A percentile compares a stretch with the other conserved stretches of the same genome.
Evolutionary conservation across 1,140 invertebrate genomes (phyloP).

Genomic region (Acromyrmex charruanus): DNA sequence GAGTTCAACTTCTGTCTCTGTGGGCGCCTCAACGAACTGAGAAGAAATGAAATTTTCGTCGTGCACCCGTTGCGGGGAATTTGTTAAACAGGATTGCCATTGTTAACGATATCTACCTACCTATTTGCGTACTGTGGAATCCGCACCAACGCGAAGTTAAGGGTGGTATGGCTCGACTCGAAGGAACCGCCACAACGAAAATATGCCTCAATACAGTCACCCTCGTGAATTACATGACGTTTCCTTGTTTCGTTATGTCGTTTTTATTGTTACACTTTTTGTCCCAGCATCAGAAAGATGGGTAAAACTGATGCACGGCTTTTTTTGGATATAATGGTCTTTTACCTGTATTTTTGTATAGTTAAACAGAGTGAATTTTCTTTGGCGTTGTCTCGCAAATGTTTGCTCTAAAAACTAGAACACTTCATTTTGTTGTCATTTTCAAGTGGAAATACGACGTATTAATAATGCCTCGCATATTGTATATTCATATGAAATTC

Average conservation of each 20-base stretch:
- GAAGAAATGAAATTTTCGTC: constrained; percentile 49
- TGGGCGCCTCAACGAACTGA: constrained; percentile 8
- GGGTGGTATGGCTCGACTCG: background rate
- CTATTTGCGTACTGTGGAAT: background rate
- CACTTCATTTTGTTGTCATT: background rate
- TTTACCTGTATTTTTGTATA: background rate
- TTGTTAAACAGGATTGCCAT: constrained; percentile 63
- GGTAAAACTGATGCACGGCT: background rate
- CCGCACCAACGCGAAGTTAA: constrained; percentile 4
- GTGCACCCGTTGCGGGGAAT: constrained; percentile 11
- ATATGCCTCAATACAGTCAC: constrained; percentile 8
- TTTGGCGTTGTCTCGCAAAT: background rate
- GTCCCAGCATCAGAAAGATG: background rate
- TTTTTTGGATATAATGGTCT: background rate
- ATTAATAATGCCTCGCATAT: background rate
- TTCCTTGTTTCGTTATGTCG: constrained; percentile 24
- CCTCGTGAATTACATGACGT: constrained; percentile 4
- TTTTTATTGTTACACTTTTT: constrained; percentile 38
- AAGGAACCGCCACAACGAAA: constrained; percentile 1
- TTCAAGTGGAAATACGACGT: background rate
- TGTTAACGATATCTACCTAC: constrained; percentile 43
- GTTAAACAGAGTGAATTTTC: constrained; percentile 22
- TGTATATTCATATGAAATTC: background rate
- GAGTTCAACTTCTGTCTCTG: constrained; percentile 25
- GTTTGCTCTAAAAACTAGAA: background rate